Evolutionary conservation across 2,113 vertebrate genomes (phyloP).

Genomic region (Daboia siamensis): DNA sequence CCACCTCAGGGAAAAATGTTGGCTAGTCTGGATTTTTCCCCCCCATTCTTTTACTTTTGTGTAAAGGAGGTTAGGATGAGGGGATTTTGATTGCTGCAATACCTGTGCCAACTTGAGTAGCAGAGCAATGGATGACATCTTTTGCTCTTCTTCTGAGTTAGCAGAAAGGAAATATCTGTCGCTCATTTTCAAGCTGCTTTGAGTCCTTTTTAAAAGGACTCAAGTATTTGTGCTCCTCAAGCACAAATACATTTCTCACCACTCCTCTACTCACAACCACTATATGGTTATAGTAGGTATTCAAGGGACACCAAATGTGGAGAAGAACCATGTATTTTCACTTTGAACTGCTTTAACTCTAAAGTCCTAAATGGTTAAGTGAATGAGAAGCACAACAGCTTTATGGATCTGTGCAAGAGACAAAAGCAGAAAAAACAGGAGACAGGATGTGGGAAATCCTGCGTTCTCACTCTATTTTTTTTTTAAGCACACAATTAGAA

Average conservation of each 20-base stretch:
- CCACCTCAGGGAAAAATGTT: background rate
- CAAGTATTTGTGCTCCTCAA: background rate
- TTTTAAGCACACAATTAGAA: background rate
- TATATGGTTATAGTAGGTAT: background rate
- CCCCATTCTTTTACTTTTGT: background rate
- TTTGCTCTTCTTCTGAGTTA: background rate
- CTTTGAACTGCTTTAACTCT: conserved; percentile 22
- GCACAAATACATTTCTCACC: background rate
- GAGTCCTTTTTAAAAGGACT: background rate
- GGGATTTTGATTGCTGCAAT: background rate
- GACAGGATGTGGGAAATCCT: conserved; percentile 48
- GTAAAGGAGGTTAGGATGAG: background rate
- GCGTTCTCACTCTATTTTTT: conserved; percentile 26
- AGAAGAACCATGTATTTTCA: conserved; percentile 21
- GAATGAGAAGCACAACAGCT: conserved; percentile 37
- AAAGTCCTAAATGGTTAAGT: conserved; percentile 34
- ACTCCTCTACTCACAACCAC: background rate
- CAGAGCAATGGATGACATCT: background rate
- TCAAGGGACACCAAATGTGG: background rate
- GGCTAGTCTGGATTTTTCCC: background rate
- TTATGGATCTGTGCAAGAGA: conserved; percentile 51
- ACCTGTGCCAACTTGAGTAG: background rate
- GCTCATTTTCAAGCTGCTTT: background rate
- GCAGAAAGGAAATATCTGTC: background rate
- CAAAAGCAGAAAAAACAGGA: conserved; percentile 36